Evolutionary conservation across 2,113 vertebrate genomes (phyloP), one percentile per base, ranked within the genome.

Genomic region (Chloropsis hardwickii): DNA sequence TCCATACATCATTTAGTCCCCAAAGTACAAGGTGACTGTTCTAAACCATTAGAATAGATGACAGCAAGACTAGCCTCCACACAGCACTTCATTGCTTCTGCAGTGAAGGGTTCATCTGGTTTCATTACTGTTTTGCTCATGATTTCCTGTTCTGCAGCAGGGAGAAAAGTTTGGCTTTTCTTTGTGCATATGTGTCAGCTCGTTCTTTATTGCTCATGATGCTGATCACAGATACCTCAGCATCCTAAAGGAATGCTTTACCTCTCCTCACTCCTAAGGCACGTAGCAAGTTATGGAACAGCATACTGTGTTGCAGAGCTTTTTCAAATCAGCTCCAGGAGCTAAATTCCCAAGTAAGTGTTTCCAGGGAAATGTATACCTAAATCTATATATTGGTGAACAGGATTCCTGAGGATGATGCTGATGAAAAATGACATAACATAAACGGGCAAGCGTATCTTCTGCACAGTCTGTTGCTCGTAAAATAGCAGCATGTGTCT

Each of bases 21-120:
- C 35, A 29, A 82, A 81, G 85, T 58, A 90, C 66, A 67, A 73
- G 56, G 72, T 70, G 51, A 54, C 14, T 78, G 72, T 66, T 72
- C 47, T 81, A 60, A 95, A 91, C 44, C 70, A 76, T 76, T 84
- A 85, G 53, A 89, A 84, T 1, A 70, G 65, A 62, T 0, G 7
- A 51, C 2, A 8, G 33, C 37, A 40, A 48, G 48, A 44, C 56
- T 11, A 56, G 15, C 9, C 15, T 92, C 61, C 50, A 57, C 58
- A 58, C 15, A 81, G 50, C 53, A 89, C 86, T 89, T 61, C 60
- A 81, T 40, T 7, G 33, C 76, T 89, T 71, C 42, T 79, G 65
- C 61, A 88, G 27, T 71, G 88, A 95, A 93, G 66, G 51, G 39
- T 76, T 93, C 78, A 81, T 95, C 61, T 54, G 40, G 74, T 96